Base-by-base conservation (phyloP, 1,140 invertebrate genomes). In the Saccostrea echinata region DNA sequence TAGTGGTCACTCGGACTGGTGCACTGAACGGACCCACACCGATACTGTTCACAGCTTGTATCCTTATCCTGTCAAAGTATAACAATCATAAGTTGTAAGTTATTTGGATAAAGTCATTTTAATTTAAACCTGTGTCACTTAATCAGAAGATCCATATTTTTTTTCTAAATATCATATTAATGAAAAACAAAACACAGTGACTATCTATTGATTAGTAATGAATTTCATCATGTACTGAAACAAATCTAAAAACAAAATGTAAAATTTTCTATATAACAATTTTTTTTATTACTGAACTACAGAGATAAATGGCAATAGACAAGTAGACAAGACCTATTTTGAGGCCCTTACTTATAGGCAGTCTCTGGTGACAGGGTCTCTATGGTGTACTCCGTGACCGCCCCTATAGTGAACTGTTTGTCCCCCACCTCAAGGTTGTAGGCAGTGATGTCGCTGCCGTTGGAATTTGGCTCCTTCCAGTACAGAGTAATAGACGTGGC, bases 341-440 rank as follows among this genome's bases (percentile, higher is more conserved):
- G 24, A n/a, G 8, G 11, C 2, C 24, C 71, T 92, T 93, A 96
- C 96, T 95, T 96, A 94, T 96, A 96, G 1, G 94, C 92, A 68
- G 96, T 96, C 90, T 96, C 95, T 52, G 96, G 96, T 52, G 93
- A 88, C 64, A 96, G 94, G 84, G 95, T 95, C 55, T 95, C 95
- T 61, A 96, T 91, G 0, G 87, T 89, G 88, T 94, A 92, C 88
- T 94, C 94, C 30, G 91, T 90, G 4, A 93, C 91, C 51, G 92
- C 91, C 86, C 91, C 91, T 68, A 94, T 88, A 18, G 90, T 84
- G 64, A 92, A 85, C 68, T 92, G 91, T 88, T 95, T 95, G 85
- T 97, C 97, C 33, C 96, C 96, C 30, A 97, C 92, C 87, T 98
- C 97, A 61, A 98, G 96, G 87, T 97, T 96, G 93, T 98, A 98